Evolutionary conservation across 1,140 invertebrate species (phyloP).

Genomic region (Trichonephila clavipes): DNA sequence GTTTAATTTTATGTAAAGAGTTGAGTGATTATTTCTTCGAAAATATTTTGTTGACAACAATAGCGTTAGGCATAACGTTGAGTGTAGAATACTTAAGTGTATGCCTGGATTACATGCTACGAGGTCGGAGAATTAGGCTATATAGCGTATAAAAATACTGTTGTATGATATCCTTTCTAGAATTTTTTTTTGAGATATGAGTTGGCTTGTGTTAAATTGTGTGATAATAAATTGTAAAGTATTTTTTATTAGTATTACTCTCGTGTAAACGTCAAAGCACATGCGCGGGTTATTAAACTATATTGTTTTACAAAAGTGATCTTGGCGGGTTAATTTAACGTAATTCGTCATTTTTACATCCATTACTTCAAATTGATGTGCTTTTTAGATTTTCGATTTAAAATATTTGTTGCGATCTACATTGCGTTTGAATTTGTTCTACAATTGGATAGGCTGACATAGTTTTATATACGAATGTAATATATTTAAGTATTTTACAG

Average conservation of each 20-base stretch:
- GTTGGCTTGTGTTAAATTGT: background rate
- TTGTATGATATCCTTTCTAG: background rate
- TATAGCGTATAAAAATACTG: background rate
- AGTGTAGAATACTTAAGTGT: background rate
- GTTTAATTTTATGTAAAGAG: background rate
- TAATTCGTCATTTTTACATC: background rate
- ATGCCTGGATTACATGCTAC: slow-evolving; percentile 18
- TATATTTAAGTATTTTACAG: background rate
- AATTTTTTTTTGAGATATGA: background rate
- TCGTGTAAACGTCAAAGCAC: slow-evolving; percentile 70
- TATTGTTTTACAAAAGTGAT: background rate
- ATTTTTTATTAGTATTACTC: background rate
- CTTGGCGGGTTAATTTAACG: slow-evolving; percentile 46
- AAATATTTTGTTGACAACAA: background rate
- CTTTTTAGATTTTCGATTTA: background rate
- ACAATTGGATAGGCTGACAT: background rate
- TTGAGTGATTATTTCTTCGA: background rate
- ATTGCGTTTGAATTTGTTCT: background rate
- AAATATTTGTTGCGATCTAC: background rate
- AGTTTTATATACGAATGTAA: background rate
- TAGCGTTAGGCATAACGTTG: slow-evolving; percentile 74
- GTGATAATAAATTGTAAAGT: background rate
- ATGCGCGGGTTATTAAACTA: slow-evolving; percentile 49
- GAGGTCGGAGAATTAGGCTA: slow-evolving; percentile 28
- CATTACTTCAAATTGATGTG: background rate